Base-by-base conservation (phyloP, 2,797 vertebrate genomes). In the Gallirallus australis region DNA sequence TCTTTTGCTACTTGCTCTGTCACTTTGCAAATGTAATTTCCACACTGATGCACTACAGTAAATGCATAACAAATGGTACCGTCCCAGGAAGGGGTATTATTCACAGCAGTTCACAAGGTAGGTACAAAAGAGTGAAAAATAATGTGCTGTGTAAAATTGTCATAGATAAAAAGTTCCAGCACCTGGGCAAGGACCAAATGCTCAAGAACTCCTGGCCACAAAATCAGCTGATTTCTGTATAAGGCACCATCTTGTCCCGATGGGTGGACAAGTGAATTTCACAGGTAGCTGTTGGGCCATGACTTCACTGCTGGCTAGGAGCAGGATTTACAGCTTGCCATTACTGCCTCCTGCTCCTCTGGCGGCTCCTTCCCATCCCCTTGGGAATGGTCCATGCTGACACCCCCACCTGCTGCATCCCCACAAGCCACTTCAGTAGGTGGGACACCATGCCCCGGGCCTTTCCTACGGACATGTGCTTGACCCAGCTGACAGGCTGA, bases 351-450 rank as follows among this genome's bases (percentile, higher is more conserved):
- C n/a, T 1, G 9, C 16, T 86, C 45, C 53, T 68, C 54, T 61
- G 3, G 3, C 50, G 11, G 2, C 63, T 66, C 72, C 37, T 57
- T 79, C 75, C 63, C 59, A 48, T 31, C 4, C 25, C 19, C 47
- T 50, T 12, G 5, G 70, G 57, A 90, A 66, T 0, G 9, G 57
- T 39, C 48, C 24, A 12, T 1, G 18, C 42, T n/a, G 64, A 14
- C 2, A 3, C 1, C 19, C 18, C 33, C 37, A 39, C 24, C 60
- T 40, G 65, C 78, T 61, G 65, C 61, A 53, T 30, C 37, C 52
- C 60, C 0, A 0, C 6, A 2, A 1, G 25, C 45, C 2, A 0
- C 57, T 52, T 31, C 9, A 2, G 30, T 10, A 63, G 57, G 31
- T 53, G 63, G 28, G 70, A 64, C 50, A 28, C 12, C 24, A 3